Evolutionary conservation across 1,140 invertebrate genomes (phyloP), one percentile per base, ranked within the genome.

Genomic region (Nasonia longicornis): DNA sequence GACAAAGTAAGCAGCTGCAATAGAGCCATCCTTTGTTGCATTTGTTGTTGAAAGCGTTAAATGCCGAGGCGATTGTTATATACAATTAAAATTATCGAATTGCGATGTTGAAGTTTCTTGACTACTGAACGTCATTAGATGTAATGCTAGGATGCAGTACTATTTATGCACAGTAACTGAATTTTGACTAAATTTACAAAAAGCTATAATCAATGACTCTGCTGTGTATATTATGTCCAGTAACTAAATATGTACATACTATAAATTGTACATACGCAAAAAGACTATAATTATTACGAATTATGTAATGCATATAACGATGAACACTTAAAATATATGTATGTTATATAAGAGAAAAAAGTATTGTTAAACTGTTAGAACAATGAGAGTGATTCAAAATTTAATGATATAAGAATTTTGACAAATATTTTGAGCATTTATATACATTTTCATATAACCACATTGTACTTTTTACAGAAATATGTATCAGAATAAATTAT

Each of bases 381-480:
- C 12, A 10, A 70, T 20, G 31, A 70, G 16, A 70, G 31, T 8
- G 31, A 35, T 38, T 70, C 69, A 70, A 35, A 38, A 35, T 35
- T 70, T 35, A 38, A 20, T 31, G 31, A 70, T 70, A 70, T 22
- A 45, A 48, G 20, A 35, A 26, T n/a, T 73, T 73, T 48, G 16
- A 48, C 26, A 45, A 35, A 48, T 73, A 73, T 73, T 73, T 73
- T 73, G 38, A 73, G 42, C 42, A 45, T 73, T 73, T 73, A 45
- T 11, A 22, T 10, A 48, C 42, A 73, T 35, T 73, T 73, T 73
- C 71, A 73, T 73, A 73, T 42, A 73, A 48, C n/a, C 71, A 48
- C 31, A 20, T 42, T 70, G 42, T 73, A 73, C 14, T 48, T 73
- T 45, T 52, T 73, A 48, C 22, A 73, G 16, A 48, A 48, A 12